Conservation (phyloP, 2,888 invertebrate genomes). For the Pseudanteris insignis region DNA sequence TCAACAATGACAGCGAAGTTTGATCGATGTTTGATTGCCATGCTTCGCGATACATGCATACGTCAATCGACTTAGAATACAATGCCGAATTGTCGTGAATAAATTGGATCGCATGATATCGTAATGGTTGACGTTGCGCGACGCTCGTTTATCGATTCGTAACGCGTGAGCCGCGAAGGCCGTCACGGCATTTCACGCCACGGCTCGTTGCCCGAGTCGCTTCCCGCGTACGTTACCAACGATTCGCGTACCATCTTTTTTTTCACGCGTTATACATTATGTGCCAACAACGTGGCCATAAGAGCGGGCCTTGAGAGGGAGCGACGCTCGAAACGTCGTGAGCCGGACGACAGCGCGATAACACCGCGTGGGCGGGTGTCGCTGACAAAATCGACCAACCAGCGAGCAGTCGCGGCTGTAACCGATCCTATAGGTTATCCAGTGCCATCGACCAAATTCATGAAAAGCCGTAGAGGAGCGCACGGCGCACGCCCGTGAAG, state of each 20-base stretch:
- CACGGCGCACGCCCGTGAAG: slow-evolving; percentile 57
- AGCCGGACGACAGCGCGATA: slow-evolving; percentile 52
- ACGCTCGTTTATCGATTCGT: slow-evolving; percentile 7
- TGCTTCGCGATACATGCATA: too few species aligned
- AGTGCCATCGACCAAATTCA: slow-evolving; percentile 56
- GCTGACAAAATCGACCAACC: slow-evolving; percentile 66
- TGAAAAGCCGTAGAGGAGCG: slow-evolving; percentile 52
- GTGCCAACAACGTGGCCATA: slow-evolving; percentile 33
- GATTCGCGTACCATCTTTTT: slow-evolving; percentile 27
- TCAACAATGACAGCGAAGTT: too few species aligned
- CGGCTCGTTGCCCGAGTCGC: slow-evolving; percentile 9
- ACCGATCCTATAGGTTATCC: slow-evolving; percentile 66
- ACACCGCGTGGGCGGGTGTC: slow-evolving; percentile 65
- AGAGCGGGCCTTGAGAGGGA: slow-evolving; percentile 33
- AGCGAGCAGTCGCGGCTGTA: slow-evolving; percentile 56
- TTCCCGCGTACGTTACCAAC: slow-evolving; percentile 13
- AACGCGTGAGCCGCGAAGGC: slow-evolving; percentile 11
- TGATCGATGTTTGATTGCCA: too few species aligned
- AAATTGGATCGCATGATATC: too few species aligned
- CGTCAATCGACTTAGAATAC: too few species aligned
- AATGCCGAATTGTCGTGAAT: too few species aligned
- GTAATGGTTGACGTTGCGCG: too few species aligned
- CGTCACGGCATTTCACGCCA: slow-evolving; percentile 4
- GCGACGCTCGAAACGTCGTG: slow-evolving; percentile 34
- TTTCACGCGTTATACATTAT: slow-evolving; percentile 4